These are phyloP conservation scores for Phytoseiulus persimilis DNA, from an alignment of 2,888 invertebrate species.

Conservation along the genomic window DNA sequence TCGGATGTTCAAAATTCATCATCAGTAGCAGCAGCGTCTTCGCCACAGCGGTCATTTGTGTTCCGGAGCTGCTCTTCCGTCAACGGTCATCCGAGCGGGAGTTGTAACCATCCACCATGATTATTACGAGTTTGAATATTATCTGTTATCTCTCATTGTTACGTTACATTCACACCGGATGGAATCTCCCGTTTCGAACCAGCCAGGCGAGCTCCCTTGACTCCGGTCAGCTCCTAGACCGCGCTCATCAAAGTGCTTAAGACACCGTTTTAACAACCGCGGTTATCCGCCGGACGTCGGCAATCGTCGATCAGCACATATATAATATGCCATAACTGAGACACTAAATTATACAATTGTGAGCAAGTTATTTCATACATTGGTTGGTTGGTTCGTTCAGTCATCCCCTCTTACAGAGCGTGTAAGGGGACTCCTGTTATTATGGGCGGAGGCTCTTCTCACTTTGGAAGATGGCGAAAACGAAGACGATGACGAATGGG, in stretches of 20 bases:
- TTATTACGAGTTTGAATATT: neutral
- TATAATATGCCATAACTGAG: neutral
- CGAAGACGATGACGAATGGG: neutral
- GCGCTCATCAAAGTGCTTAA: neutral
- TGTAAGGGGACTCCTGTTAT: neutral
- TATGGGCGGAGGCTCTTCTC: neutral
- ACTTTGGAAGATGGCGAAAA: neutral
- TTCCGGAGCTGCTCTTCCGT: neutral
- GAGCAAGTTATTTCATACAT: neutral
- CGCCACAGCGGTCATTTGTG: neutral
- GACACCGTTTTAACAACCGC: neutral
- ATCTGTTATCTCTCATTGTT: neutral
- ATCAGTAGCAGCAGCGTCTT: neutral
- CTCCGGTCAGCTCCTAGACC: neutral
- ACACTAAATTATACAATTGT: conserved; percentile 5
- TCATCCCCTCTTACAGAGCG: neutral
- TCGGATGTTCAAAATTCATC: neutral
- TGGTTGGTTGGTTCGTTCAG: neutral
- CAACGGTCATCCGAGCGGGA: neutral
- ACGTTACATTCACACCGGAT: neutral
- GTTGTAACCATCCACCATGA: neutral
- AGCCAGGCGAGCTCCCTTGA: neutral
- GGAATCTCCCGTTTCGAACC: neutral
- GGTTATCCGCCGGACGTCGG: neutral
- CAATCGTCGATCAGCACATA: neutral